Base-by-base conservation (phyloP, 1,140 invertebrate genomes). In the Matsumurasca onukii region DNA sequence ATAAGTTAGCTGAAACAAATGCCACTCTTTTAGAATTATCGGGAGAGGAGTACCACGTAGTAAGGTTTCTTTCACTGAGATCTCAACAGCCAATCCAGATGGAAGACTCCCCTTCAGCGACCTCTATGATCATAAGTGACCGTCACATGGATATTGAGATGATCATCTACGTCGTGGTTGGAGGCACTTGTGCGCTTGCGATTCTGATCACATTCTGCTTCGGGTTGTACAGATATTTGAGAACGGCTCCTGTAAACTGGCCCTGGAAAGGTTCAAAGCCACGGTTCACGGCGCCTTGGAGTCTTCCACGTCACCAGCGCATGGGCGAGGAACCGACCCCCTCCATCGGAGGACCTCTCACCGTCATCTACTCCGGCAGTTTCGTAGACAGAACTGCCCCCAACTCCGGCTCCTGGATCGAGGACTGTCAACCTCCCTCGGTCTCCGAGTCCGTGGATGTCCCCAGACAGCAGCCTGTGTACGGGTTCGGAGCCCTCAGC, bases 11-110 rank as follows among this genome's bases (percentile, higher is more conserved):
- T 9, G 76, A 76, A 71, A 76, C 77, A 1, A 79, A 78, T 69
- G 76, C 77, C 9, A 78, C 78, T 17, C 67, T 79, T 17, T 68
- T 78, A 49, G 77, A 78, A 70, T 68, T 78, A 9, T 78, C 77
- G 5, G 78, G 77, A 3, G 76, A 78, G 62, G 78, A 78, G 69
- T 79, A 78, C 68, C 76, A 76, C 65, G 77, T 77, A 1, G 74
- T 76, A 45, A 67, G 72, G 39, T 72, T 72, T 61, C 49, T 76
- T 25, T 74, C 73, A 15, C 57, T 74, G 31, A 65, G 72, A 25
- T 73, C 74, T 13, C 70, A 73, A 22, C 69, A 72, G 45, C 74
- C 74, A 24, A 66, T 76, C 5, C 67, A 71, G 45, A 45, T 72
- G 68, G 73, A 72, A 9, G 71, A 72, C 30, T 66, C 57, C 3